These are phyloP conservation scores for Stomatorhinus ivindoensis DNA, from an alignment of 2,113 vertebrate genomes.

Conservation along the genomic window DNA sequence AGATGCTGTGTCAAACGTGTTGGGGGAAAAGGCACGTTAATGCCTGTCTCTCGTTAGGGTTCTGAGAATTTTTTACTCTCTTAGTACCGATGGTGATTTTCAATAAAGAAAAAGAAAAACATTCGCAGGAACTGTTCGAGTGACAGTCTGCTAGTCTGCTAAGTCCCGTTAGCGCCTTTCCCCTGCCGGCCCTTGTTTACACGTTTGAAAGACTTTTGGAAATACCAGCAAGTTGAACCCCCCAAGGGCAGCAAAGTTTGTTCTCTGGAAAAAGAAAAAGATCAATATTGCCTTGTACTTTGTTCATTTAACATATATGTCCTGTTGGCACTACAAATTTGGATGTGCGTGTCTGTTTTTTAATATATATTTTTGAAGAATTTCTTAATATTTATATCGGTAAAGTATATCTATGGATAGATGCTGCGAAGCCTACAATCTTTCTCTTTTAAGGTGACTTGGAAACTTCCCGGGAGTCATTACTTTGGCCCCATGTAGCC, in stretches of 20 bases:
- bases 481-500: not conserved
- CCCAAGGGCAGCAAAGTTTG: not conserved
- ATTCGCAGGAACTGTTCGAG: not conserved
- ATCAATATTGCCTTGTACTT: slow-evolving; percentile 9
- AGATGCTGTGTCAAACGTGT: not conserved
- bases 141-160: not conserved
- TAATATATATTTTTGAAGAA: not conserved
- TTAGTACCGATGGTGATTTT: not conserved
- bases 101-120: not conserved
- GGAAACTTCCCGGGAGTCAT: not conserved
- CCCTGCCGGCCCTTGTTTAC: not conserved
- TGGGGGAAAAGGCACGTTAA: not conserved
- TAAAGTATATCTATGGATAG: not conserved
- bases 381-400: not conserved
- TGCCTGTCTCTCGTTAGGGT: not conserved
- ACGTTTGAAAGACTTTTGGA: not conserved
- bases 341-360: not conserved
- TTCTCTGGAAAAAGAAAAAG: not conserved
- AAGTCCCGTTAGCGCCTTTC: not conserved
- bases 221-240: not conserved
- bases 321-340: not conserved
- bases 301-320: slow-evolving; percentile 3
- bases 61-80: not conserved
- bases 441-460: not conserved
- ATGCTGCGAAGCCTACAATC: not conserved